Percentiles rank a stretch among this genome's conserved stretches.
These are phyloP conservation scores for Pimpla rufipes DNA, from an alignment of 2,888 invertebrate genomes.

Conservation along the genomic window DNA sequence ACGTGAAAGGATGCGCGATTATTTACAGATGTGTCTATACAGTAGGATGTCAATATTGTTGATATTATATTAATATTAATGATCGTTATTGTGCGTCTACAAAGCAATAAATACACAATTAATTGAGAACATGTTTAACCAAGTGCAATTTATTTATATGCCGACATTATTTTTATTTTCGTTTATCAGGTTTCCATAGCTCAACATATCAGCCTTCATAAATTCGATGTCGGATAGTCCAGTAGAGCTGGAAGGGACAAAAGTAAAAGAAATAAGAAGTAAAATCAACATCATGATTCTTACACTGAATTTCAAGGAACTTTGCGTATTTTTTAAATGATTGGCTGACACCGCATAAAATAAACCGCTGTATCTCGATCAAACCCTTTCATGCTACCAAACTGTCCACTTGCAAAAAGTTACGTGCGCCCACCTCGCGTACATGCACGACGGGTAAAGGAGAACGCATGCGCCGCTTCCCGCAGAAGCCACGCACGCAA, in stretches of 20 bases:
- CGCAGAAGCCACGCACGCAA: constrained; percentile 74
- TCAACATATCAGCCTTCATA: no score
- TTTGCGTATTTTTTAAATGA: no score
- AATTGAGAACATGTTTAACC: constrained; percentile 12
- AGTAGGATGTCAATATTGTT: constrained; percentile 26
- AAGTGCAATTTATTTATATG: background rate
- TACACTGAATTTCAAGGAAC: no score
- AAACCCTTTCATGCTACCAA: background rate
- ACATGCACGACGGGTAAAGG: background rate
- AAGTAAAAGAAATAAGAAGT: no score
- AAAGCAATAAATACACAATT: constrained; percentile 24
- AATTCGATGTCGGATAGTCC: no score
- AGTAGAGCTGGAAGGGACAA: no score
- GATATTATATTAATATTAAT: constrained; percentile 49
- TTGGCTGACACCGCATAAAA: no score
- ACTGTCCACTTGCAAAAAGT: constrained; percentile 16
- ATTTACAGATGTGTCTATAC: constrained; percentile 27
- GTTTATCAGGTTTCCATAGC: no score
- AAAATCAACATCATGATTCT: no score
- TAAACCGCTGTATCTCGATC: background rate
- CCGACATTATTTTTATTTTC: background rate
- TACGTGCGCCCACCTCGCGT: constrained; percentile 16
- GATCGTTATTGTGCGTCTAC: constrained; percentile 28
- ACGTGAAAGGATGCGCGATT: constrained; percentile 8
- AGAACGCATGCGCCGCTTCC: constrained; percentile 70